These are phyloP conservation scores for Pangasius krempfi DNA, from an alignment of 2,797 vertebrate genomes.

Conservation along the genomic window DNA sequence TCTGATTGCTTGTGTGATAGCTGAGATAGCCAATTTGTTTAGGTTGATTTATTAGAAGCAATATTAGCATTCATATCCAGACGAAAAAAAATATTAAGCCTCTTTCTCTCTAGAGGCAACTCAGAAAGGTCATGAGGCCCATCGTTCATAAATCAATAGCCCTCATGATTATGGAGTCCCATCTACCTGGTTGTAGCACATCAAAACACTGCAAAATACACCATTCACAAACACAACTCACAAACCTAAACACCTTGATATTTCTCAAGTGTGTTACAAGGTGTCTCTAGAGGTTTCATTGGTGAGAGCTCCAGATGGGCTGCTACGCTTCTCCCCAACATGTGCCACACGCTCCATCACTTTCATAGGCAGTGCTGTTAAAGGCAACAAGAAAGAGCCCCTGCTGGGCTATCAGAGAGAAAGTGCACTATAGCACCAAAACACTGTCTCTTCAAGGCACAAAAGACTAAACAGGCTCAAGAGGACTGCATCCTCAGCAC, in stretches of 20 bases:
- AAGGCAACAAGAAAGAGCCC: slow-evolving; percentile 45
- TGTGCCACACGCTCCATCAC: slow-evolving; percentile 37
- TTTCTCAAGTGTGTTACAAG: slow-evolving; percentile 15
- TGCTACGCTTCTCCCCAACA: slow-evolving; percentile 26
- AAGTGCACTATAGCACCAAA: background rate
- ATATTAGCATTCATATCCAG: background rate
- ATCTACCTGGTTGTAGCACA: background rate
- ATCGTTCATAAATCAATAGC: slow-evolving; percentile 22
- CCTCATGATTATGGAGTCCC: background rate
- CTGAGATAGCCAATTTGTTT: background rate
- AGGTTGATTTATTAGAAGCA: background rate
- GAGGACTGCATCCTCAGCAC: slow-evolving; percentile 19
- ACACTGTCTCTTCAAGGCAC: slow-evolving; percentile 4
- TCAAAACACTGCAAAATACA: background rate
- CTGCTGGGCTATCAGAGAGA: slow-evolving; percentile 27
- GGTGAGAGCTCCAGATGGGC: slow-evolving; percentile 41
- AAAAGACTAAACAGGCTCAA: slow-evolving; percentile 22
- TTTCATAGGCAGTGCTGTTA: slow-evolving; percentile 39
- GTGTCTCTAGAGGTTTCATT: slow-evolving; percentile 38
- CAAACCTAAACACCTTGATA: background rate
- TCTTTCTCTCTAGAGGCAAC: background rate
- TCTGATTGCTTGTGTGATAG: background rate
- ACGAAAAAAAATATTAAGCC: background rate
- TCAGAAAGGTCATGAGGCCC: background rate
- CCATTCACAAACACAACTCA: background rate